Base-by-base conservation (phyloP, 2,797 vertebrate species). In the Gadopsis marmoratus region DNA sequence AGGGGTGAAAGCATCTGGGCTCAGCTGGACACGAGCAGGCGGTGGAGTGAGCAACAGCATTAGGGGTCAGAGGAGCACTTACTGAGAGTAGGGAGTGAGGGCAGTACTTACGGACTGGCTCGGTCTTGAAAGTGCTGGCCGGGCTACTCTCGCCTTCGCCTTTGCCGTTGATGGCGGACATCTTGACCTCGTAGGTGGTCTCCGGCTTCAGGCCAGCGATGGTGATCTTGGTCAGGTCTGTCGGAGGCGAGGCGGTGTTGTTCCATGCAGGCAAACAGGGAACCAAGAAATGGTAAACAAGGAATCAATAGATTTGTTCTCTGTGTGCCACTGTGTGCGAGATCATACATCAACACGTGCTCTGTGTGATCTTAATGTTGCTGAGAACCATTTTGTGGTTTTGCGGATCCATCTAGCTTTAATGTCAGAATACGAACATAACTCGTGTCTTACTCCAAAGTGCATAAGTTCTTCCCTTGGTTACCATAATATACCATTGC, bases 101-200 rank as follows among this genome's bases (percentile, higher is more conserved):
- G 63, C 7, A 48, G 84, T 91, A 99, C 98, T 98, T 98, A 99
- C 98, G 97, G 88, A 99, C 96, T 93, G 97, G 97, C 76, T 97
- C 95, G 0, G 98, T 99, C 94, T 96, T 97, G 96, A 99, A 99
- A 74, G 92, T 93, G 0, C 91, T 93, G 13, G 91, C 71, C 0
- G 81, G 4, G 79, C 97, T 97, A 83, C 96, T 96, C 92, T 99
- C 98, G 0, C 98, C 97, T 76, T 97, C 94, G 0, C 98, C 98
- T 86, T 99, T 99, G 89, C 98, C 98, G 0, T 99, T 99, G 93
- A 99, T 95, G 10, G 98, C 98, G 0, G 97, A 97, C 92, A 99
- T 95, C 66, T 95, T 96, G 78, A 99, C 93, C 0, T 96, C 93
- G 0, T 99, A 99, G 7, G 72, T 90, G 0, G 97, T 98, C 91